Evolutionary conservation across 1,140 invertebrate species (phyloP), one percentile per base, ranked within the genome.

Genomic region (Pogonognathellus flavescens): DNA sequence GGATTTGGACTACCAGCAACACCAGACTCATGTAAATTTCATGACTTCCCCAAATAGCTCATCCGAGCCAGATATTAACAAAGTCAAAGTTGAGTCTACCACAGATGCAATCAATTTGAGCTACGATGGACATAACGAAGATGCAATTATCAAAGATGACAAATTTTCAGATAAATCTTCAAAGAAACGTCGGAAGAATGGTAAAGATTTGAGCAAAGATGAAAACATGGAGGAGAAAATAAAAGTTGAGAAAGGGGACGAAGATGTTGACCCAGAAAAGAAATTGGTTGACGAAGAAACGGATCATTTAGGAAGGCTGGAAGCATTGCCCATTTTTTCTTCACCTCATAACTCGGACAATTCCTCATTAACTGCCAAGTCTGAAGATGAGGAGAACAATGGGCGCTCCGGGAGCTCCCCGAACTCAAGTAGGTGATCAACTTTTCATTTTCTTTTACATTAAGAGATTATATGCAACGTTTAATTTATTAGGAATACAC

Each of bases 341-440:
- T 85, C 84, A 9, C 76, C 84, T 9, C 60, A 66, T 13, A 84
- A 84, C 57, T 84, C 83, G 4, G 83, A 84, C 6, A 41, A 41
- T 72, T 84, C 60, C 31, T 66, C 66, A 13, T 10, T 59, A 10
- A 80, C 70, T 13, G 60, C 60, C 22, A 84, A 84, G 25, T 84
- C 83, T 70, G 84, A 85, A 22, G 84, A 85, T 80, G 84, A 85
- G 25, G 84, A 85, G 16, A 80, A 25, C 20, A 82, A 72, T 76
- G 59, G 59, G 25, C 41, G 41, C 10, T 52, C 49, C 16, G 66
- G 83, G 18, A 80, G 60, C 22, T 80, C 84, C 11, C 84, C 84
- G 55, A 80, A 62, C 41, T 82, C 70, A 59, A 85, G 72, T 80
- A 80, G 53, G 84, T 80, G 84, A 84, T 55, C 49, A 20, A 59